Evolutionary conservation across 2,888 invertebrate genomes (phyloP), one percentile per base, ranked within the genome.

Genomic region (Oscheius sp.): DNA sequence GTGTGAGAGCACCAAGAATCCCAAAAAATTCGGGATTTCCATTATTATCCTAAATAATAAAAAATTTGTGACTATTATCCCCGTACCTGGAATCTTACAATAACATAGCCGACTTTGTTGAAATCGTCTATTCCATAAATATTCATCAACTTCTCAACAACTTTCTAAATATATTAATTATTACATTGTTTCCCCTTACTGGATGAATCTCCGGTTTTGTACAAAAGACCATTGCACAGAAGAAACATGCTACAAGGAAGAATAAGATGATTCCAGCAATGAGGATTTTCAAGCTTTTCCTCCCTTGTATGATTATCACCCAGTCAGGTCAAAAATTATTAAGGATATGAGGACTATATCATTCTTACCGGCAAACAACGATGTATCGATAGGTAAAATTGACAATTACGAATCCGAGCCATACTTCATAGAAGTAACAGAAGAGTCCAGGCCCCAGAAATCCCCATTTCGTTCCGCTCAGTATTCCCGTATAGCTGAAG

Each of bases 321-420:
- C n/a, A 14, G 17, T 28, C 17, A 17, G 2, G 17, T 32, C 54
- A 33, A 32, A 54, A 54, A 51, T 6, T 14, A n/a, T 33, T 6
- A 9, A 3, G 2, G 47, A 14, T 17, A 12, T 6, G 32, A 20
- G 17, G 12, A 30, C n/a, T 26, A 22, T 3, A 9, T 12, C 14
- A 12, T 17, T 4, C 32, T n/a, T 5, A 54, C 54, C 36, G 12
- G 54, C 54, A 54, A 4, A 54, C 54, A 2, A 30, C 36, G 8
- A 54, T 12, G 20, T 33, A 54, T 54, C 54, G 30, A 36, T 54
- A 54, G 12, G 36, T 33, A 24, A 54, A 54, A 24, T 54, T 54
- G 17, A 32, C 17, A 12, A 54, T 32, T 14, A 54, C 36, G 22
- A 30, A 33, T n/a, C 32, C 33, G 6, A 54, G 30, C 54, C 54